phyloP scores from a whole-genome alignment of 2,113 vertebrate species.

The Nanorana parkeri region DNA sequence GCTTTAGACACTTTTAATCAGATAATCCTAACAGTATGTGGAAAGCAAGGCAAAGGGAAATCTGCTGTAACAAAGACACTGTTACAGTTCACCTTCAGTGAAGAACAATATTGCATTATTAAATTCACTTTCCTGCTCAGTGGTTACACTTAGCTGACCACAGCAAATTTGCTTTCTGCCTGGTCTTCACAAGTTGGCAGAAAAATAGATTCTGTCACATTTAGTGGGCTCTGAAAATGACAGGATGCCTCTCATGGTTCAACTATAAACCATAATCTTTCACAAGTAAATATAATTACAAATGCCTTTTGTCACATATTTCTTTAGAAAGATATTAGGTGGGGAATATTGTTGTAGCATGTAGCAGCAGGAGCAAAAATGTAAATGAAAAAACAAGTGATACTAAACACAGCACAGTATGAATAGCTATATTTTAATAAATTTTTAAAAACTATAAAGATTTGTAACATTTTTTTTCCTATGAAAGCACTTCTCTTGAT shows the following conservation, averaged over 20 bases:
- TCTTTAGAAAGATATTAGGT: constrained; percentile 76
- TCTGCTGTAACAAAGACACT: constrained; percentile 90
- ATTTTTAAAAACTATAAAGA: no score
- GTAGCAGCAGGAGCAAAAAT: constrained; percentile 84
- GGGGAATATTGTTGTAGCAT: constrained; percentile 86
- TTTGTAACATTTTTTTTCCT: no score
- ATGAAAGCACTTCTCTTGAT: no score
- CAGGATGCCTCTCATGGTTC: constrained; percentile 98
- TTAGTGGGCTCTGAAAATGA: constrained; percentile 99
- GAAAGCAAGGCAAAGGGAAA: constrained; percentile 83
- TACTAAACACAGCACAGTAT: constrained; percentile 83
- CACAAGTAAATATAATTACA: constrained; percentile 99
- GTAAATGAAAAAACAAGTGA: constrained; percentile 84
- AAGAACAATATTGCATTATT: constrained; percentile 99
- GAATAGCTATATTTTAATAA: constrained; percentile 73
- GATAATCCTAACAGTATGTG: constrained; percentile 80
- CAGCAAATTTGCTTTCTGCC: constrained; percentile 99
- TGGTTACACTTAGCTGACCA: constrained; percentile 99
- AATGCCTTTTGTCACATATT: constrained; percentile 92
- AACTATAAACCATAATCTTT: constrained; percentile 91
- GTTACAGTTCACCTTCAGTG: constrained; percentile 99
- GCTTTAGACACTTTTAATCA: constrained; percentile 82
- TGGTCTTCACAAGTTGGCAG: constrained; percentile 98
- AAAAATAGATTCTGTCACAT: constrained; percentile 99
- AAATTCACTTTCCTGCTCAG: constrained; percentile 99